Evolutionary conservation across 1,140 invertebrate species (phyloP), one percentile per base, ranked within the genome.

Genomic region (Drosophila teissieri): DNA sequence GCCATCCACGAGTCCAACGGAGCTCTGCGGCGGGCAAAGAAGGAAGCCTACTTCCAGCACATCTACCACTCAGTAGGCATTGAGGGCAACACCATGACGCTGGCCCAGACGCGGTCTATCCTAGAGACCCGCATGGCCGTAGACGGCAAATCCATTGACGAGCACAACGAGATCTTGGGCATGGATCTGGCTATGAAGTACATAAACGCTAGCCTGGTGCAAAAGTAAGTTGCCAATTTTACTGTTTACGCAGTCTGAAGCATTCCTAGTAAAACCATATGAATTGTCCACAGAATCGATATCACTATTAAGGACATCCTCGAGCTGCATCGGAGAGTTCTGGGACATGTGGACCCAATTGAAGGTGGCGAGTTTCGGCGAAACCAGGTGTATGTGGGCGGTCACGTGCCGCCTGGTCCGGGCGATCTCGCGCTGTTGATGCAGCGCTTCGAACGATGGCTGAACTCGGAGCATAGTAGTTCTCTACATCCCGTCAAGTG

Each of bases 61-160:
- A 98, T 99, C 62, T 99, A 99, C 93, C 98, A 99, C 88, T 99
- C 98, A 3, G 98, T 98, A 57, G 98, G 97, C 36, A 98, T 99
- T 72, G 98, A 99, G 93, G 98, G 98, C 2, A 99, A 99, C 86
- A 99, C 98, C 1, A 97, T 99, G 95, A 96, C 97, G 31, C 93
- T 99, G n/a, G 95, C 96, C 19, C 97, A 99, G 92, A 98, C 98
- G 1, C 93, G 98, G 69, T 96, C 96, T 55, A 96, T 99, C 64
- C 94, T 99, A 10, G 98, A 99, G 93, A 99, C 98, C 0, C 94
- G 97, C 73, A 95, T 98, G 91, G 98, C 98, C 1, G 95, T 99
- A 3, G 96, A 95, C 49, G 98, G 98, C 0, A 99, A 99, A 93
- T 98, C 97, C 92, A 96, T 99, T 34, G 94, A 97, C 67, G 98